phyloP scores from a whole-genome alignment of 2,797 vertebrate species.

The Pseudochaenichthys georgianus region DNA sequence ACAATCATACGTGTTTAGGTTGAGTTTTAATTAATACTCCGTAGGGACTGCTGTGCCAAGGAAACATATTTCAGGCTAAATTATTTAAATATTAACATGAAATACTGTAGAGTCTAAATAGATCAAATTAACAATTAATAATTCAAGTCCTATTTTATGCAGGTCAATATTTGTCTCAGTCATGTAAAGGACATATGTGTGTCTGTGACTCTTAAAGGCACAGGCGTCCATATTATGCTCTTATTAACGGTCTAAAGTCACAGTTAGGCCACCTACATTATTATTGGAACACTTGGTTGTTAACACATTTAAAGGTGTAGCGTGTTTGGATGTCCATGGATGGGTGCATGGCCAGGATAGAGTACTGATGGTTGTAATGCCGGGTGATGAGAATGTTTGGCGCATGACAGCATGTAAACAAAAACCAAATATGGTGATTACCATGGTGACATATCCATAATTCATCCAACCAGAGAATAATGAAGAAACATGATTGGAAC shows the following conservation, averaged over 20 bases:
- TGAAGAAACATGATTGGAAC: conserved; percentile 57
- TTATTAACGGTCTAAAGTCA: conserved; percentile 15
- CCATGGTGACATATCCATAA: conserved; percentile 77
- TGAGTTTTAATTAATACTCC: not conserved
- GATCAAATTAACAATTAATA: not conserved
- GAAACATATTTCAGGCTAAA: not conserved
- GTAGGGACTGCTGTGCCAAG: not conserved
- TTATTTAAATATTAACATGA: not conserved
- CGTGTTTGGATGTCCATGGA: conserved; percentile 70
- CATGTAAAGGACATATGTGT: not conserved
- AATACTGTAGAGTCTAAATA: not conserved
- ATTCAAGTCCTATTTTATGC: not conserved
- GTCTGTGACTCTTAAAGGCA: not conserved
- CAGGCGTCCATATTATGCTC: not conserved
- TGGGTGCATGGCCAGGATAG: conserved; percentile 68
- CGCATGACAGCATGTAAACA: conserved; percentile 85
- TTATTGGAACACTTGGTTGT: not conserved
- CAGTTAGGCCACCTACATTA: not conserved
- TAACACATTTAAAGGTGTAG: conserved; percentile 44
- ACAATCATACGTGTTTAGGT: not conserved
- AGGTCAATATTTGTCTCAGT: not conserved
- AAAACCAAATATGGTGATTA: conserved; percentile 83
- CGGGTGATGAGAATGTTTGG: conserved; percentile 80
- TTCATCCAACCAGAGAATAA: conserved; percentile 69
- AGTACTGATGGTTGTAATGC: conserved; percentile 79